A percentile compares a stretch with the other conserved stretches of the same genome.
phyloP scores from a whole-genome alignment of 1,140 invertebrate genomes.

The Brachionus asplanchnoidis region DNA sequence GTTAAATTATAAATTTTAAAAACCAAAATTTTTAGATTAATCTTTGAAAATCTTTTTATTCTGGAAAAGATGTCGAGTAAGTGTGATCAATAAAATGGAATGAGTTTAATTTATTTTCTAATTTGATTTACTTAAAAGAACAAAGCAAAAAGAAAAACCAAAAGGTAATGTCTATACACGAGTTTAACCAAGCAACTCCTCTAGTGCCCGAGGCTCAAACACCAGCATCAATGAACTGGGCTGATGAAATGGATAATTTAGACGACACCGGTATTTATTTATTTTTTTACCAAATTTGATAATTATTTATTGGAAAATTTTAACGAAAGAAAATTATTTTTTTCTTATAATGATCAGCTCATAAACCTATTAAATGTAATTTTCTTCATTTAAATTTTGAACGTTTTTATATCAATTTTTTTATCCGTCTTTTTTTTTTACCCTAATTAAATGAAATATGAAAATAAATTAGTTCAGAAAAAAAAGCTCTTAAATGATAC shows the following conservation, averaged over 20 bases:
- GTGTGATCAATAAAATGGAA: neutral
- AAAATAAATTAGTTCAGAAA: no score
- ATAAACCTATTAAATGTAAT: no score
- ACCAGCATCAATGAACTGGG: slow-evolving; percentile 13
- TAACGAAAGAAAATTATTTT: neutral
- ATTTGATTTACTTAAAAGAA: neutral
- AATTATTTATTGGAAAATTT: neutral
- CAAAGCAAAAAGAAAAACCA: slow-evolving; percentile 38
- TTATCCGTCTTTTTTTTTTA: no score
- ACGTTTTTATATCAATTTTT: no score
- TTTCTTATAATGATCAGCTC: no score
- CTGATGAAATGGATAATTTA: slow-evolving; percentile 40
- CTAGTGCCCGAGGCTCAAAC: neutral
- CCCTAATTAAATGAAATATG: no score
- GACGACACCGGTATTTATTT: neutral
- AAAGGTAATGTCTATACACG: neutral
- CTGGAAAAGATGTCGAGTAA: neutral
- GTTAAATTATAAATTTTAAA: neutral
- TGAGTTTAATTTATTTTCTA: neutral
- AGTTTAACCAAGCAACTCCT: neutral
- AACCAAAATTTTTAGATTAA: neutral
- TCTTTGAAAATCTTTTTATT: neutral
- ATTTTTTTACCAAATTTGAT: no score
- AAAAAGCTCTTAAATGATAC: no score
- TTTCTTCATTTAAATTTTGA: no score